Percentiles rank a stretch among this genome's conserved stretches.
phyloP scores from a whole-genome alignment of 2,113 vertebrate genomes.

The Rhabdornis inornatus region DNA sequence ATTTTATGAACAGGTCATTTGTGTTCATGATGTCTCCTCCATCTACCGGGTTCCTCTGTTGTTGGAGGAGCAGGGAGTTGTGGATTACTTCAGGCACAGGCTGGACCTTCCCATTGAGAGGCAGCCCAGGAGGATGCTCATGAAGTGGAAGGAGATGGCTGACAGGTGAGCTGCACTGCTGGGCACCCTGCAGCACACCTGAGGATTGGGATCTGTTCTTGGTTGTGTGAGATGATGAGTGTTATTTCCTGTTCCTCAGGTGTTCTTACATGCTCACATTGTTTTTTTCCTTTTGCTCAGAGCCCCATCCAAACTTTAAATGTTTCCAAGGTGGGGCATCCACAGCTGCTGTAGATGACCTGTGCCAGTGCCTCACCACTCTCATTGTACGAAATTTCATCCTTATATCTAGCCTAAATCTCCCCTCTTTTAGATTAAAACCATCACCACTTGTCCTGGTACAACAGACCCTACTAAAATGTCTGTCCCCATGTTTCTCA shows the following conservation, averaged over 20 bases:
- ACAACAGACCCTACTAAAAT: neutral
- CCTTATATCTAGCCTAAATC: neutral
- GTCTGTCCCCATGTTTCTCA: neutral
- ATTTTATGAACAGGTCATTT: constrained; percentile 83
- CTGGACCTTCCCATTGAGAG: constrained; percentile 89
- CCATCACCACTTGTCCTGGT: neutral
- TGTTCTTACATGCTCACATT: neutral
- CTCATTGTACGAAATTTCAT: neutral
- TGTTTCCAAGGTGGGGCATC: neutral
- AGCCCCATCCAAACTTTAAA: neutral
- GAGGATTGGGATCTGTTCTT: fast-evolving
- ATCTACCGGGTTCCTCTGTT: constrained; percentile 92
- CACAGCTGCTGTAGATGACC: neutral
- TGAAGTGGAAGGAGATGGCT: constrained; percentile 98
- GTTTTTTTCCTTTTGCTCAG: neutral
- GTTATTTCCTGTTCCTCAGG: neutral
- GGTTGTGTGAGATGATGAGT: neutral
- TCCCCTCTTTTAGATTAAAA: neutral
- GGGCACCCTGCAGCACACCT: neutral
- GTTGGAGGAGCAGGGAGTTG: constrained; percentile 91
- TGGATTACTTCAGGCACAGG: constrained; percentile 87
- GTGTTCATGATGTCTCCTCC: constrained; percentile 92
- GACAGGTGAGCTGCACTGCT: constrained; percentile 78
- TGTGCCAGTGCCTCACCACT: neutral
- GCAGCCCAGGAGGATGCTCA: constrained; percentile 85